Evolutionary conservation across 2,113 vertebrate species (phyloP), one percentile per base, ranked within the genome.

Genomic region (Hydrolagus affinis): DNA sequence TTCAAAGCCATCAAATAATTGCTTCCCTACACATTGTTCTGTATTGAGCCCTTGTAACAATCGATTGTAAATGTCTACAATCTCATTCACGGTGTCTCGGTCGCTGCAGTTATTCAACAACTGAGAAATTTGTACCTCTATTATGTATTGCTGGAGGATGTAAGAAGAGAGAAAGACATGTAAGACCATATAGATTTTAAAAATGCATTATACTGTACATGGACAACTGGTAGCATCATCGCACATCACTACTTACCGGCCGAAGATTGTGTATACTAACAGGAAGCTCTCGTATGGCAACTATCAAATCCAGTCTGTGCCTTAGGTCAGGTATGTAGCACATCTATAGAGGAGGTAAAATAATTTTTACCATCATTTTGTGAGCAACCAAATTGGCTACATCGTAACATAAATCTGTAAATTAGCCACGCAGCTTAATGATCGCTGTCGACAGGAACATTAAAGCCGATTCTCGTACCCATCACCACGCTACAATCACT

Each of bases 311-410:
- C 75, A 95, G 10, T 78, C 91, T 92, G 72, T 90, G 87, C 88
- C 92, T 94, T 89, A 95, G 88, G 88, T 91, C 89, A 0, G 94
- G 88, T 88, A 96, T 96, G 89, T 93, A 91, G 86, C 94, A 97
- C 94, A 95, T 94, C 95, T 95, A 88, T 86, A 85, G 83, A 86
- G 86, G 85, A 87, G 19, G 15, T 4, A 80, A 15, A 28, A 2
- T 12, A 44, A 14, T 15, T 0, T 10, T 21, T 11, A 80, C 25
- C 64, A 80, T 64, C 11, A 25, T 25, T 44, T 64, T 25, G 64
- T 64, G 76, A 83, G 32, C 60, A 25, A 66, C 8, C 15, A 30
- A 66, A 83, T 83, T 17, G 4, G 28, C 30, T 9, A 32, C 11
- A 32, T 66, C 30, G 19, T 66, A 19, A 66, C 21, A 19, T 83